Evolutionary conservation across 92 coral and sea anemone genomes (phyloP).

Genomic region (Heteractis magnifica): DNA sequence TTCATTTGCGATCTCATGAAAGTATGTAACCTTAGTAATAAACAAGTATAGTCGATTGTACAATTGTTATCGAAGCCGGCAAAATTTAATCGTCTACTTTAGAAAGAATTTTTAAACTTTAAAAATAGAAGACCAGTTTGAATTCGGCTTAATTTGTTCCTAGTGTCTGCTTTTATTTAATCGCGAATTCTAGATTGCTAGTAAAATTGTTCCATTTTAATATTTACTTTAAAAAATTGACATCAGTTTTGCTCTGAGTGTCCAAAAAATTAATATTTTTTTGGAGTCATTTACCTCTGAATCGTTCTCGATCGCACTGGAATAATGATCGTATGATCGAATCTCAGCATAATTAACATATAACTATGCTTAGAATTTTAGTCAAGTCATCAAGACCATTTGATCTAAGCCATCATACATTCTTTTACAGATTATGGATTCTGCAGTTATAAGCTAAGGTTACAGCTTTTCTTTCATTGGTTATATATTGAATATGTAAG

Average conservation of each 20-base stretch:
- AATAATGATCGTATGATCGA: background rate
- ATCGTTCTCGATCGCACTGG: background rate
- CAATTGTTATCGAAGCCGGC: background rate
- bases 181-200: background rate
- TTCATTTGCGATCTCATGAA: background rate
- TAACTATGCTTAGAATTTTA: conserved; percentile 7
- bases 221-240: background rate
- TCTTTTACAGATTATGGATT: background rate
- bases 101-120: background rate
- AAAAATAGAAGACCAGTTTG: background rate
- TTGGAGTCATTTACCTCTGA: background rate
- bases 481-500: background rate
- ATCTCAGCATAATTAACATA: background rate
- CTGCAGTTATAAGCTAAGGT: background rate
- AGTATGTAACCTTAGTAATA: background rate
- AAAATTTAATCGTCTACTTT: background rate
- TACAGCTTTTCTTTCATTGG: background rate
- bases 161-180: no score
- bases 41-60: background rate
- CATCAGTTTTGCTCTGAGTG: background rate
- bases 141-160: no score
- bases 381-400: background rate
- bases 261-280: background rate
- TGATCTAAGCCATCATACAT: background rate
- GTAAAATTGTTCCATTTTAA: background rate